phyloP scores from a whole-genome alignment of 2,113 vertebrate genomes.

The Prinia subflava region DNA sequence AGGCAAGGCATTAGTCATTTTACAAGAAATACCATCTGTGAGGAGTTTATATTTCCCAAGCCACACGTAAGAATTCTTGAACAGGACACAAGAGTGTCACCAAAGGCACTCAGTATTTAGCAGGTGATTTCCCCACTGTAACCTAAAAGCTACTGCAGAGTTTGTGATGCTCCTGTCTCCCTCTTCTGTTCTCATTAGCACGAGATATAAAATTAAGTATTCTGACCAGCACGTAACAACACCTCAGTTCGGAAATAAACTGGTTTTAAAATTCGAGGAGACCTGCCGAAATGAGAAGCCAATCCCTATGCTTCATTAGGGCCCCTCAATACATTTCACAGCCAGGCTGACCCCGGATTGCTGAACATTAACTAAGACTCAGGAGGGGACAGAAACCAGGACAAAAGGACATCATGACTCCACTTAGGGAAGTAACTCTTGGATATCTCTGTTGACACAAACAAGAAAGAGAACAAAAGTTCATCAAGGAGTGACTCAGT shows the following conservation, averaged over 20 bases:
- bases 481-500: background rate
- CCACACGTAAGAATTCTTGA: background rate
- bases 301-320: background rate
- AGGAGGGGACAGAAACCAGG: background rate
- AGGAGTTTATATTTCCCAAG: background rate
- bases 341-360: background rate
- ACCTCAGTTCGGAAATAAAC: fast-evolving
- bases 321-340: background rate
- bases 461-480: background rate
- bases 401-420: background rate
- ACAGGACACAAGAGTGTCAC: background rate
- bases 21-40: background rate
- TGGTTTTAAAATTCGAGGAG: background rate
- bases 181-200: background rate
- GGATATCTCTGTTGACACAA: background rate
- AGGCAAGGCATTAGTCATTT: background rate
- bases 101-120: background rate
- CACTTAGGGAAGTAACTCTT: background rate
- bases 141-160: background rate
- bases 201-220: background rate
- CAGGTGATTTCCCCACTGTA: background rate
- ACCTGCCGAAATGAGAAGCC: background rate
- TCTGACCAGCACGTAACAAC: background rate
- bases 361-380: background rate
- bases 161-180: fast-evolving